These are phyloP conservation scores for Vidua macroura DNA, from an alignment of 2,113 vertebrate species.

Conservation along the genomic window DNA sequence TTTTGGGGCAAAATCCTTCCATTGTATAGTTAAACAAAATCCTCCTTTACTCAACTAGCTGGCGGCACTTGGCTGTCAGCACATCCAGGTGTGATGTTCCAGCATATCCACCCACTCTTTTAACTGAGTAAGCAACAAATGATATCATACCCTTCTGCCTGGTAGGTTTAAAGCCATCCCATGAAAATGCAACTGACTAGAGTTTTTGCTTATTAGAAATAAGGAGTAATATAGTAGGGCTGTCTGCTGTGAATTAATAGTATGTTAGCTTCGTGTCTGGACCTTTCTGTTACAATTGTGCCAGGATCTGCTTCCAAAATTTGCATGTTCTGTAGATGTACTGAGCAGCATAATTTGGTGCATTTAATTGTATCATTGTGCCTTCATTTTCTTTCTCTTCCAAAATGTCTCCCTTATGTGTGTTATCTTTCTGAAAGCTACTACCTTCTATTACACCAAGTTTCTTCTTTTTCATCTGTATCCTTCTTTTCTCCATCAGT, in stretches of 20 bases:
- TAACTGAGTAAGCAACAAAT: constrained; percentile 19
- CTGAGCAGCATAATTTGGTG: not conserved
- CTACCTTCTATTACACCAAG: not conserved
- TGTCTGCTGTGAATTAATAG: not conserved
- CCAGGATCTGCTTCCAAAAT: not conserved
- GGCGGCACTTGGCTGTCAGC: constrained; percentile 18
- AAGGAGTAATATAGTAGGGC: not conserved
- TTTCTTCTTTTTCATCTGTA: not conserved
- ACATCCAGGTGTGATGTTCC: constrained; percentile 27
- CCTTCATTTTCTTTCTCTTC: not conserved
- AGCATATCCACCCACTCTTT: constrained; percentile 1
- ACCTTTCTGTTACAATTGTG: not conserved
- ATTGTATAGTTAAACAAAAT: not conserved
- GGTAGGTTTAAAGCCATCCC: not conserved
- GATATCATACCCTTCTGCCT: not conserved
- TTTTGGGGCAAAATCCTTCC: not conserved
- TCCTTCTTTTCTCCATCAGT: not conserved
- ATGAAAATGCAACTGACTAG: not conserved
- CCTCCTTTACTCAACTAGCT: not conserved
- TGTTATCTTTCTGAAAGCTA: not conserved
- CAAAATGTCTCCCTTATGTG: not conserved
- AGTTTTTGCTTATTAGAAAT: not conserved
- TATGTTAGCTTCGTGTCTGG: not conserved
- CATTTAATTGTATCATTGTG: not conserved
- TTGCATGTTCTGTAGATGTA: not conserved